Evolutionary conservation across 2,113 vertebrate genomes (phyloP).

Genomic region (Oophaga pumilio): DNA sequence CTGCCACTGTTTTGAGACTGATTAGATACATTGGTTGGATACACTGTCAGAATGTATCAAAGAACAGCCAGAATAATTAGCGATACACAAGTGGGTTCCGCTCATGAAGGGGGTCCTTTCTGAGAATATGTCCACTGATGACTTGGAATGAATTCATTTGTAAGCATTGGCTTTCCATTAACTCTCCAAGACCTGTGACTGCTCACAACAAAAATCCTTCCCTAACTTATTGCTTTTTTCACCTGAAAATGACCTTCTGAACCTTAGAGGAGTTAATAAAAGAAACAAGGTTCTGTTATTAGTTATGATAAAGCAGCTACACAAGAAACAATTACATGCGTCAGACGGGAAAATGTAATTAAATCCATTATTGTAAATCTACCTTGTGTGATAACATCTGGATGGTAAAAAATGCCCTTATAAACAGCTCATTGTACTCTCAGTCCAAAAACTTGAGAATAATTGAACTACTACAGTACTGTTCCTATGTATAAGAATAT

Average conservation of each 20-base stretch:
- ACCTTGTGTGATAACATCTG: constrained; percentile 11
- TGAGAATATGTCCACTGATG: neutral
- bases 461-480: constrained; percentile 2
- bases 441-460: no score
- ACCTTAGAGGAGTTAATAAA: neutral
- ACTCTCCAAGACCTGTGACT: neutral
- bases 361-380: neutral
- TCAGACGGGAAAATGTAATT: neutral
- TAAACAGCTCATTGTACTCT: no score
- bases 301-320: neutral
- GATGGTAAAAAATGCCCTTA: neutral
- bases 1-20: neutral
- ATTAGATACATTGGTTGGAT: neutral
- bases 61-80: neutral
- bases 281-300: neutral
- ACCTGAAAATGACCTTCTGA: neutral
- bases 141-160: no score
- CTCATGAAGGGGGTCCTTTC: no score
- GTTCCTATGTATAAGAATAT: neutral
- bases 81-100: no score
- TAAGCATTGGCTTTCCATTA: neutral
- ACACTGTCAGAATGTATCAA: neutral
- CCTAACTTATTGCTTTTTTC: neutral
- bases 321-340: neutral
- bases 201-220: neutral